Base-by-base conservation (phyloP, 2,888 invertebrate genomes). In the Pachycephus smyrnensis region DNA sequence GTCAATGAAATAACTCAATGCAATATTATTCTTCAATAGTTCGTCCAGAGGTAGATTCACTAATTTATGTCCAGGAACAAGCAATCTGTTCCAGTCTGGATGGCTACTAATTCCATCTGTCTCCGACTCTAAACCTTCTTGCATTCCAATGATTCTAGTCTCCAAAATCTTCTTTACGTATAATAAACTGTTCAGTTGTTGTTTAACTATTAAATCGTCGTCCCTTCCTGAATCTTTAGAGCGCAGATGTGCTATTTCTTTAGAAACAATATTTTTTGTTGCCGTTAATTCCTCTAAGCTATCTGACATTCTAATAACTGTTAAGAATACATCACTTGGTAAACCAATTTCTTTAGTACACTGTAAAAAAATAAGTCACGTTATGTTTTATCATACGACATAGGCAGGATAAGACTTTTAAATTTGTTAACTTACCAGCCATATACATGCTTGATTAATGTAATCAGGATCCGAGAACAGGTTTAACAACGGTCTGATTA, bases 401-500 rank as follows among this genome's bases (percentile, higher is more conserved):
- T 73, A 79, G 15, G 32, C n/a, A 73, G 33, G 30, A 76, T 79
- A n/a, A 71, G 23, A 55, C 55, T 55, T 55, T 55, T 23, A 23
- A 23, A 23, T 55, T 55, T 9, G 2, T 73, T 68, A 68, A 93
- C 95, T 94, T 91, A 97, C 97, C 94, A 96, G 94, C 95, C 96
- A 97, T 88, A 97, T 94, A 88, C 98, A 96, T 81, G 95, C 94
- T 92, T 97, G 96, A 92, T 98, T 98, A 84, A 98, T 95, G 90
- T 96, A 97, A 93, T 98, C 97, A 76, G 98, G 98, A 92, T 98
- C 97, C 73, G 97, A 95, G 80, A 97, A 91, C 83, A 96, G 92
- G 88, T 95, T 94, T 75, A 97, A 92, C 68, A 96, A 92, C 0
- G 97, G 96, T 77, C 94, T 92, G 77, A 97, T 93, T 73, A 95